Evolutionary conservation across 2,113 vertebrate genomes (phyloP), one percentile per base, ranked within the genome.

Genomic region (Carettochelys insculpta): DNA sequence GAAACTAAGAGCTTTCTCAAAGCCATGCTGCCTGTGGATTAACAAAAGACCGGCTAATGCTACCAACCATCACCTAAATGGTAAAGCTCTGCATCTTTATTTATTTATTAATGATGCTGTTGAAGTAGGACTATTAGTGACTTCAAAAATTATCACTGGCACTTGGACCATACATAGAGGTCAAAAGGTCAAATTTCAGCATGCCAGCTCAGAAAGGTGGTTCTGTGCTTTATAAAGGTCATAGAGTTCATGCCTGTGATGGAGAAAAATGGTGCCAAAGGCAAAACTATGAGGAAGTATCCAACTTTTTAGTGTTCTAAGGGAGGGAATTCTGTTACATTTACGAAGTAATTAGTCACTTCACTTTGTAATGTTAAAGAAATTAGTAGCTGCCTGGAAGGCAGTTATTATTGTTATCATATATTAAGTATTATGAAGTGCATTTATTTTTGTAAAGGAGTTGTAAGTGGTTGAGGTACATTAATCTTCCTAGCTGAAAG

Each of bases 171-270:
- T n/a, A n/a, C n/a, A n/a, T n/a, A n/a, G n/a, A n/a, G n/a, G n/a
- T n/a, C n/a, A n/a, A n/a, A n/a, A n/a, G n/a, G n/a, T n/a, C n/a
- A n/a, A n/a, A n/a, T n/a, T n/a, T n/a, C n/a, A n/a, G n/a, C n/a
- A n/a, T n/a, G n/a, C n/a, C n/a, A n/a, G n/a, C n/a, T n/a, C n/a
- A n/a, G n/a, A n/a, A n/a, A n/a, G n/a, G n/a, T n/a, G n/a, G n/a
- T n/a, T n/a, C n/a, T n/a, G n/a, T n/a, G 68, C 56, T 95, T 90
- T 90, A 52, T 83, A 84, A 87, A 92, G 52, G 29, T 90, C 86
- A 41, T 82, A 81, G 16, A 80, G 43, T 79, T 34, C 79, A 48
- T 24, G 65, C 19, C 20, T 43, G 27, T 14, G 68, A 38, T 29
- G 82, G 53, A 83, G 3, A 58, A 88, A 81, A 84, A 73, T 48